phyloP scores from a whole-genome alignment of 2,888 invertebrate species.

The Hirtodrosophila histrioides region DNA sequence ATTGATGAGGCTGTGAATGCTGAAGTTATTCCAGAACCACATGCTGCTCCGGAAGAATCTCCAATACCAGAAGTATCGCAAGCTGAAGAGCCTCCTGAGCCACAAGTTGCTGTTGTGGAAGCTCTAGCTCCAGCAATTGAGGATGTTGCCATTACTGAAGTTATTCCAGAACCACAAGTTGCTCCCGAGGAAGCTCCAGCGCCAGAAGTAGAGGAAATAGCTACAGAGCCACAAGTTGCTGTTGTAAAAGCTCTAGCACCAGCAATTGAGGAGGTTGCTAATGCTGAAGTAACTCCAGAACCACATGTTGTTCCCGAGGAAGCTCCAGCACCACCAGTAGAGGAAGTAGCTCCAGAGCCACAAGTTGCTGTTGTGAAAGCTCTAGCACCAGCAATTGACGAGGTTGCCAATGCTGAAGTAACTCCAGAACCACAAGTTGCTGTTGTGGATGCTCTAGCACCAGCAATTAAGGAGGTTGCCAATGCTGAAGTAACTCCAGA shows the following conservation, averaged over 20 bases:
- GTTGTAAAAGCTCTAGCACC: not conserved
- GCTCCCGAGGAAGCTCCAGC: not conserved
- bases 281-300: not conserved
- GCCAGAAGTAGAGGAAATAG: not conserved
- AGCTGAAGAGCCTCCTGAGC: not conserved
- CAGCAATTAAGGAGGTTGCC: not conserved
- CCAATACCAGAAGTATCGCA: not conserved
- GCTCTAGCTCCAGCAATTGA: not conserved
- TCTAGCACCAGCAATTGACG: not conserved
- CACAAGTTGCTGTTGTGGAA: not conserved
- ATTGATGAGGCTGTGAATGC: not conserved
- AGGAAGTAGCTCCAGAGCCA: not conserved
- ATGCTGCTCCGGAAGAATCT: not conserved
- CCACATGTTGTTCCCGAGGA: not conserved
- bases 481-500: not conserved
- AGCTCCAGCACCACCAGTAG: not conserved
- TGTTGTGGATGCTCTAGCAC: not conserved
- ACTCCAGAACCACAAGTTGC: not conserved
- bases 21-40: not conserved
- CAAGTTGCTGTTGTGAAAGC: not conserved
- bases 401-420: not conserved
- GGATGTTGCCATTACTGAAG: conserved; percentile 1
- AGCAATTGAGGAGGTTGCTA: conserved; percentile 4
- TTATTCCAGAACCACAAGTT: conserved; percentile 4
- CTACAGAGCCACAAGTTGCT: not conserved